Conservation (phyloP, 2,888 invertebrate genomes). For the Eutolmus rufibarbis region DNA sequence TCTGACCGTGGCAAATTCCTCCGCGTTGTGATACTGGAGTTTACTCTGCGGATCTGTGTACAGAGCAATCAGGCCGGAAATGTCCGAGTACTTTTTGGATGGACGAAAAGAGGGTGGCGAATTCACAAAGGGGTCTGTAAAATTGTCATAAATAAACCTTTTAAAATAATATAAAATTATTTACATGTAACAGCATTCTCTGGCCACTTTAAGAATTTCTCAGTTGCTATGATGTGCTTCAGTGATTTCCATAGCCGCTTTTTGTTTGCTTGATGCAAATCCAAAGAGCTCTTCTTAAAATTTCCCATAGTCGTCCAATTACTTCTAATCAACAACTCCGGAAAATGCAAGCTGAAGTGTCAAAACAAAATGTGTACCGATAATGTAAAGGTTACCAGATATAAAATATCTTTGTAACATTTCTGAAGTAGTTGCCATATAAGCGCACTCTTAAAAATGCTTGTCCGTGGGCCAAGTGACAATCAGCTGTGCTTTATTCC, state of each 20-base stretch:
- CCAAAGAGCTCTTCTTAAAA: conserved; percentile 55
- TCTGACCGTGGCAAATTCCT: conserved; percentile 86
- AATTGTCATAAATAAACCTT: not conserved
- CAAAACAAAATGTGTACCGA: not conserved
- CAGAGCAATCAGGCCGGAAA: conserved; percentile 85
- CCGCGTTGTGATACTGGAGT: conserved; percentile 81
- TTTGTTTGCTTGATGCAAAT: conserved; percentile 63
- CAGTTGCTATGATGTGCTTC: conserved; percentile 86
- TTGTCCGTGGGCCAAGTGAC: not conserved
- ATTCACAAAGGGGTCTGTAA: conserved; percentile 82
- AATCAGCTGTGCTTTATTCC: not conserved
- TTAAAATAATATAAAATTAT: conserved; percentile 49
- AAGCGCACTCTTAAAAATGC: too few species aligned
- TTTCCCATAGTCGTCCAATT: not conserved
- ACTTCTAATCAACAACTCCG: not conserved
- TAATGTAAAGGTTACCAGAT: not conserved
- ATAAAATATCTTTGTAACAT: not conserved
- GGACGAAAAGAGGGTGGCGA: conserved; percentile 92
- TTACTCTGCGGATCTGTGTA: conserved; percentile 93
- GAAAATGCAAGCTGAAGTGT: not conserved
- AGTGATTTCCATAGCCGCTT: conserved; percentile 87
- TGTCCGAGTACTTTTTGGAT: conserved; percentile 91
- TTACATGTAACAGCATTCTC: conserved; percentile 79
- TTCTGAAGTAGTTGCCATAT: too few species aligned
- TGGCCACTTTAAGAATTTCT: conserved; percentile 80